These are phyloP conservation scores for Adela reaumurella DNA, from an alignment of 2,888 invertebrate species.

Conservation along the genomic window DNA sequence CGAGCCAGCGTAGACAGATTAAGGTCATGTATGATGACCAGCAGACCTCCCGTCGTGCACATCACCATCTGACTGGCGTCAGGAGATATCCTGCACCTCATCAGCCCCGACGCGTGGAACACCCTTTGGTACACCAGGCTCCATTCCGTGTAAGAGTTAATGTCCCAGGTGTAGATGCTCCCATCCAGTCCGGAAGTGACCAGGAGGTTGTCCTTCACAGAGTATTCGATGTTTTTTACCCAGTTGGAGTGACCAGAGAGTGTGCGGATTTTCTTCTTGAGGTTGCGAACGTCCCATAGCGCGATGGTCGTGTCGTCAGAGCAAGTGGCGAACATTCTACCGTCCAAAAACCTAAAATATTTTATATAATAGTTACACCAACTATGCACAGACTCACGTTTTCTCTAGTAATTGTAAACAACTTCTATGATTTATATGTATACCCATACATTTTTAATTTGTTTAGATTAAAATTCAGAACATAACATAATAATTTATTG, in stretches of 20 bases:
- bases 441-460: background rate
- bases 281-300: conserved; percentile 87
- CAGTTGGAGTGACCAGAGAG: conserved; percentile 88
- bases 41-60: conserved; percentile 85
- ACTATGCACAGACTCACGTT: too few species aligned
- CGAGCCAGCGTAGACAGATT: conserved; percentile 74
- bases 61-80: conserved; percentile 85
- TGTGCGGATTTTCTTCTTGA: conserved; percentile 72
- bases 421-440: too few species aligned
- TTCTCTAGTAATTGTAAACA: too few species aligned
- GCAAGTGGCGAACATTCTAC: conserved; percentile 85
- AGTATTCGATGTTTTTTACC: conserved; percentile 96
- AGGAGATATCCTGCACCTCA: conserved; percentile 84
- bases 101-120: conserved; percentile 80
- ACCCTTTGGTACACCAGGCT: conserved; percentile 76
- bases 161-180: conserved; percentile 91
- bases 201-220: conserved; percentile 75
- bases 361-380: too few species aligned
- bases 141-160: conserved; percentile 79
- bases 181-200: conserved; percentile 93
- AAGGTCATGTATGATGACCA: conserved; percentile 86
- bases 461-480: conserved; percentile 3
- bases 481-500: too few species aligned
- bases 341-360: conserved; percentile 90
- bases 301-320: conserved; percentile 93